Evolutionary conservation across 2,888 invertebrate genomes (phyloP), one percentile per base, ranked within the genome.

Genomic region (Nomada ferruginata): DNA sequence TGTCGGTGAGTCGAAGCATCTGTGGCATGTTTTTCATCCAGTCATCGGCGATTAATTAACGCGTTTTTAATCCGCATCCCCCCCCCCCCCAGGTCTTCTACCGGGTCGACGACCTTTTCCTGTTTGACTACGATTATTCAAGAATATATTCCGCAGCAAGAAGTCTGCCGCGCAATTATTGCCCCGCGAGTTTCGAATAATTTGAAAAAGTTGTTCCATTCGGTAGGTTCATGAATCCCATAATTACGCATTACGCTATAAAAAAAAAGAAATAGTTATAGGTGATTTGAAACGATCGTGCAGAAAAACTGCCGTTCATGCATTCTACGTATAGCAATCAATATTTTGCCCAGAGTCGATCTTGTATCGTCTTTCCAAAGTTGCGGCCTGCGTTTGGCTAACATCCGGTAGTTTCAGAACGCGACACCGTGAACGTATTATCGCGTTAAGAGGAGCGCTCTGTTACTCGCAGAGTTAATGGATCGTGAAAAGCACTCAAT

Each of bases 1-100:
- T 89, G 88, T 89, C 89, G 89, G 90, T 91, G 76, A 91, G 90
- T 87, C 64, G 47, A 78, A 60, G 26, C 60, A 82, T 84, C 64
- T 82, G 79, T 80, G 64, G 59, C 59, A 66, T 7, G 76, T 84
- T 83, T 85, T 83, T 86, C 83, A 81, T 61, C 82, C 52, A 87
- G 80, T 87, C 84, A 85, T 89, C 82, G 70, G 60, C 80, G 70
- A 59, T 84, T 83, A 85, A 90, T 90, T 88, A 86, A 88, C 81
- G 64, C 66, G 59, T 70, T 64, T 77, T 84, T 61, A 70, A 83
- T 72, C 55, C 47, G 44, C 18, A 20, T 9, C 88, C 76, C 47
- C 47, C 47, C 29, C 20, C n/a, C n/a, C n/a, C n/a, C n/a, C n/a
- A n/a, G 23, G 36, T 1, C 2, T 26, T 52, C 29, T 52, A 9